These are phyloP conservation scores for Pogonophryne albipinna DNA, from an alignment of 2,797 vertebrate genomes.

Conservation along the genomic window DNA sequence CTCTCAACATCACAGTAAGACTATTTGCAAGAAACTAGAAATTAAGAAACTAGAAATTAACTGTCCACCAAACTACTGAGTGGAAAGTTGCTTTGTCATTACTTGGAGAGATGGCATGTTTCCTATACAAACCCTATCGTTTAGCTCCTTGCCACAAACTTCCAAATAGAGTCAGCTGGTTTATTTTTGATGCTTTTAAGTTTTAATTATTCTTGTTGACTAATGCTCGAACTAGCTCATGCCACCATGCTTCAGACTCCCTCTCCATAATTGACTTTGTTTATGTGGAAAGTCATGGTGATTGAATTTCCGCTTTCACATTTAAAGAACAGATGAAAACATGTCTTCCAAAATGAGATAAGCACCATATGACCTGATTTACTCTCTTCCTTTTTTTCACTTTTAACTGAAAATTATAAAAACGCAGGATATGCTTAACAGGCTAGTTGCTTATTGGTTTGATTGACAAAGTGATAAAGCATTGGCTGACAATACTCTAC, in stretches of 20 bases:
- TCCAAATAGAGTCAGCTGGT: constrained; percentile 63
- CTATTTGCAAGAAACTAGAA: not conserved
- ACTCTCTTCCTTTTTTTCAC: not conserved
- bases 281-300: constrained; percentile 50
- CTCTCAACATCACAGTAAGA: constrained; percentile 37
- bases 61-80: constrained; percentile 59
- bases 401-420: not conserved
- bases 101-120: constrained; percentile 39
- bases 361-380: constrained; percentile 21
- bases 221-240: constrained; percentile 55
- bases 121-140: constrained; percentile 50
- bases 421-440: not conserved
- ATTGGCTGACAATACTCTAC: not conserved
- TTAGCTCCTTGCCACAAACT: constrained; percentile 59
- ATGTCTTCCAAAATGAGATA: constrained; percentile 34
- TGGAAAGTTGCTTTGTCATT: constrained; percentile 63
- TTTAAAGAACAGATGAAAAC: constrained; percentile 49
- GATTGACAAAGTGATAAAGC: constrained; percentile 1
- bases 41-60: constrained; percentile 43
- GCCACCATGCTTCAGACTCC: constrained; percentile 30
- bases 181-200: constrained; percentile 67
- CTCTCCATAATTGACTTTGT: constrained; percentile 38
- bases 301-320: constrained; percentile 49
- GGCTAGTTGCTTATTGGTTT: not conserved
- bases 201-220: constrained; percentile 66